Percentiles rank a stretch among this genome's conserved stretches.
Evolutionary conservation across 2,797 vertebrate species (phyloP).

Genomic region (Vireo griseus): DNA sequence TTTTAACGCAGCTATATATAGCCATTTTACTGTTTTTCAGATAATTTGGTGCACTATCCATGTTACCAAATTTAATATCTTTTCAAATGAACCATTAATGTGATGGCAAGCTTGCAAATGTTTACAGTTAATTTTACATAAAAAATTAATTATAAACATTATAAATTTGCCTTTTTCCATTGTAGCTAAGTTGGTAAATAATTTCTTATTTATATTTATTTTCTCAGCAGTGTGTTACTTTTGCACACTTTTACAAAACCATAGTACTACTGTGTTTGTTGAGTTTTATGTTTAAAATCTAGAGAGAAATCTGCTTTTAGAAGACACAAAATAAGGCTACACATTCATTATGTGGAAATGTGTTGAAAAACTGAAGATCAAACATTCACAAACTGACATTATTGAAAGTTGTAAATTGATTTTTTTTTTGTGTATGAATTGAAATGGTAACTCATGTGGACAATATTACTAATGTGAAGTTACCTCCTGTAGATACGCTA

Average conservation of each 20-base stretch:
- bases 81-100: slow-evolving; percentile 4
- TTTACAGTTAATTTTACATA: slow-evolving; percentile 34
- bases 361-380: slow-evolving; percentile 66
- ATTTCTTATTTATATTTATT: slow-evolving; percentile 68
- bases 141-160: slow-evolving; percentile 50
- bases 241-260: slow-evolving; percentile 71
- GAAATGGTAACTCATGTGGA: slow-evolving; percentile 73
- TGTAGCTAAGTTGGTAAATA: slow-evolving; percentile 9
- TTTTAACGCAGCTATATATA: neutral
- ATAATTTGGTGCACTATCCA: neutral
- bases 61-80: slow-evolving; percentile 1
- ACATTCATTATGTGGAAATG: slow-evolving; percentile 20
- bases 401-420: slow-evolving; percentile 61
- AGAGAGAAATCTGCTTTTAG: slow-evolving; percentile 61
- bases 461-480: slow-evolving; percentile 70
- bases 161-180: slow-evolving; percentile 12
- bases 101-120: slow-evolving; percentile 9
- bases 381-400: slow-evolving; percentile 71
- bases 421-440: slow-evolving; percentile 62
- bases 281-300: slow-evolving; percentile 58
- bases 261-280: slow-evolving; percentile 75
- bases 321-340: slow-evolving; percentile 51
- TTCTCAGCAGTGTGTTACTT: slow-evolving; percentile 71
- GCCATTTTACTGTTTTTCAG: slow-evolving; percentile 25
- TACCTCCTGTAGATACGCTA: slow-evolving; percentile 77